Base-by-base conservation (phyloP, 2,113 vertebrate genomes). In the Siphamia tubifer region DNA sequence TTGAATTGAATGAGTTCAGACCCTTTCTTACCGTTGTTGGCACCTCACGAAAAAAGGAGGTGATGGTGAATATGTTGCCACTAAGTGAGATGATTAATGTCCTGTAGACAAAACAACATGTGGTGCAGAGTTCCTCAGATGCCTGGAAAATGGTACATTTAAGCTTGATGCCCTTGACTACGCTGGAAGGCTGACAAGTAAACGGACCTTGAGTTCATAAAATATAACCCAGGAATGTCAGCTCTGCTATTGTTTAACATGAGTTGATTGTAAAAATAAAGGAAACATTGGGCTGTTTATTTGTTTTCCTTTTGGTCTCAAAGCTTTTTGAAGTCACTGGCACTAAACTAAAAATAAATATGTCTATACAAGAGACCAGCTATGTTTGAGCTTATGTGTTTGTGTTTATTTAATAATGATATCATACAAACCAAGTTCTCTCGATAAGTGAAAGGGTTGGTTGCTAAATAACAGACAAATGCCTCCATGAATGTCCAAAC, bases 31-130 rank as follows among this genome's bases (percentile, higher is more conserved):
- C n/a, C n/a, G n/a, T n/a, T n/a, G n/a, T n/a, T n/a, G n/a, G n/a
- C n/a, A n/a, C n/a, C n/a, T n/a, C n/a, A n/a, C n/a, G n/a, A n/a
- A n/a, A n/a, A n/a, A n/a, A n/a, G n/a, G n/a, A n/a, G n/a, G n/a
- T n/a, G n/a, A n/a, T n/a, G n/a, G n/a, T n/a, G n/a, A n/a, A 28
- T 54, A 53, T 49, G 77, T 57, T 24, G 25, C 44, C 36, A 49
- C 43, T 73, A 45, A 77, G 10, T 53, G 30, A 56, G 32, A 68
- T 11, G 10, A 58, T 62, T 75, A 45, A 56, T 57, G 72, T 73
- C 54, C 31, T 55, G 52, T 20, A 89, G 79, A 80, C 84, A 83
- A 79, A 92, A 87, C 73, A 86, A 74, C 82, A 90, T 74, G 77
- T 68, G 82, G 45, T 35, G 39, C 65, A n/a, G 63, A 55, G 88